Base-by-base conservation (phyloP, 2,888 invertebrate genomes). In the Phragmatobia fuliginosa region DNA sequence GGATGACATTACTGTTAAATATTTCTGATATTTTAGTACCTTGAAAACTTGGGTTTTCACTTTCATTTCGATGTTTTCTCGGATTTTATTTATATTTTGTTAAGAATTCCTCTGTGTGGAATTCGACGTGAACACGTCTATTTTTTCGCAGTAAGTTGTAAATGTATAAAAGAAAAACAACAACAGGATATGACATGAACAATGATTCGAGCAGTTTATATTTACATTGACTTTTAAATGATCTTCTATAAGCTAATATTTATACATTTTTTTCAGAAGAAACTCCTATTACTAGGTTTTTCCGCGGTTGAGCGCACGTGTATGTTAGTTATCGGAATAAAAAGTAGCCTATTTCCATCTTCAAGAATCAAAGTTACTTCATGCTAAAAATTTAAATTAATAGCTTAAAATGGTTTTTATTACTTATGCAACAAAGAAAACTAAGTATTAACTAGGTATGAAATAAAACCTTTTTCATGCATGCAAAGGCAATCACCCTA, bases 171-270 rank as follows among this genome's bases (percentile, higher is more conserved):
- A 62, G 16, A 28, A 38, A 62, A 62, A 38, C 62, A 62, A 18
- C 32, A 38, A 62, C 18, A 18, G 38, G 16, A 62, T 4, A 36
- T 18, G 61, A 62, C 16, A 18, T 41, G 62, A 28, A 21, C 31
- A 41, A 62, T 28, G 41, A 31, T 28, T 18, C 28, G 41, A 28
- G 16, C 25, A n/a, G 11, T 25, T 52, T 25, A 52, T 25, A 14
- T 25, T 52, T 52, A 14, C 56, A 28, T 16, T 56, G 36, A 62
- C 45, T 66, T 68, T 63, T 67, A 65, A 67, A 62, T 52, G 33
- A 52, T 56, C 25, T 25, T 56, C 56, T 28, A 25, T 3, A 25
- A 8, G 18, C n/a, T 49, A 21, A 1, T 45, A n/a, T n/a, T 21
- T 1, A 41, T 41, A 5, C 6, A 41, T 18, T 18, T 41, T 41